Percentiles rank a stretch among this genome's conserved stretches.
These are phyloP conservation scores for Oryzaephilus surinamensis DNA, from an alignment of 1,140 invertebrate species.

Conservation along the genomic window DNA sequence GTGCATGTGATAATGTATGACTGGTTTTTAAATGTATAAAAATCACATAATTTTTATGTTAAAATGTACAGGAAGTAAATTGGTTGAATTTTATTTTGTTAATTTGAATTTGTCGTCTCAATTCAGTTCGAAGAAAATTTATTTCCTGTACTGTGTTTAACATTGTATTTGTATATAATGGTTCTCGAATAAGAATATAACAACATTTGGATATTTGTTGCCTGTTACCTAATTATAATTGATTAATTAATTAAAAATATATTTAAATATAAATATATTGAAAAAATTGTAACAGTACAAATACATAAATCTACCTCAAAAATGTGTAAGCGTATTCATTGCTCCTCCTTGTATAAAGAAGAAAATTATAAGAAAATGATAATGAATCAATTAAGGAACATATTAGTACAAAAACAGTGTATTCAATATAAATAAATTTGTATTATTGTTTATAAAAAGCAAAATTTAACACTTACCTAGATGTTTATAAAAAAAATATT, in stretches of 20 bases:
- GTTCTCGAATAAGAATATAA: conserved; percentile 21
- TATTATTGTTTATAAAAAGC: conserved; percentile 17
- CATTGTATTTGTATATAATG: conserved; percentile 18
- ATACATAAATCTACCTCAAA: conserved; percentile 25
- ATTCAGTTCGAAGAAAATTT: neutral
- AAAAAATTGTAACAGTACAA: conserved; percentile 26
- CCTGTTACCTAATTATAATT: too few relatives aligned
- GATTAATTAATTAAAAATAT: too few relatives aligned
- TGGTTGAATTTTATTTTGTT: conserved; percentile 1
- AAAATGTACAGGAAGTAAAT: neutral
- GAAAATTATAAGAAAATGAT: too few relatives aligned
- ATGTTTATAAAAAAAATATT: too few relatives aligned
- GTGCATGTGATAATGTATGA: conserved; percentile 19
- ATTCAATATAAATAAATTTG: too few relatives aligned
- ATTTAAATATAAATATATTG: too few relatives aligned
- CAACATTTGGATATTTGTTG: conserved; percentile 18
- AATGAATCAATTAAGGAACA: too few relatives aligned
- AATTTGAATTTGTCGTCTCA: neutral
- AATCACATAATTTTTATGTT: neutral
- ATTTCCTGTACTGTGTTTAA: neutral
- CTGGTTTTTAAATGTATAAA: conserved; percentile 8
- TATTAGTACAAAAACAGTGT: conserved; percentile 22
- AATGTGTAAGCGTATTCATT: conserved; percentile 14
- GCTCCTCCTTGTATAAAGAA: conserved; percentile 20
- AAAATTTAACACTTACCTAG: conserved; percentile 29